A percentile compares a stretch with the other conserved stretches of the same genome.
These are phyloP conservation scores for Diachasmimorpha longicaudata DNA, from an alignment of 1,140 invertebrate genomes.

Conservation along the genomic window DNA sequence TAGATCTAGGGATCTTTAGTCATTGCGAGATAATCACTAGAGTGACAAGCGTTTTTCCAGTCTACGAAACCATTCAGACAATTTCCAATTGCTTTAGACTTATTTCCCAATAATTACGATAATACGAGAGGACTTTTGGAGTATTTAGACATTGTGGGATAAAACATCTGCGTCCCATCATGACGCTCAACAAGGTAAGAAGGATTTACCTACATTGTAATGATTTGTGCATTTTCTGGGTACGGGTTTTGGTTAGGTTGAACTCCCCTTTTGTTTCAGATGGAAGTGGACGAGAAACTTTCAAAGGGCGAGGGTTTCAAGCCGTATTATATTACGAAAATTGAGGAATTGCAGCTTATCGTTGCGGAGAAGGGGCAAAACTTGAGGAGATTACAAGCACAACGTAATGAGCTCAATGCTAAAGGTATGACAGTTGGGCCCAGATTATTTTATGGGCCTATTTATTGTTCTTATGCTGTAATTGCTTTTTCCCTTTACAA, in stretches of 20 bases:
- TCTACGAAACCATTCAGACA: background rate
- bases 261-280: constrained; percentile 65
- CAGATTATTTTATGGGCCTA: background rate
- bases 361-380: constrained; percentile 99
- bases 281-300: constrained; percentile 82
- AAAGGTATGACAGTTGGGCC: constrained; percentile 77
- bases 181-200: constrained; percentile 57
- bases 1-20: background rate
- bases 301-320: constrained; percentile 86
- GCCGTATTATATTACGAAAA: constrained; percentile 96
- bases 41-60: constrained; percentile 26
- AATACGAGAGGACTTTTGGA: background rate
- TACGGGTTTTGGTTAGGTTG: constrained; percentile 7
- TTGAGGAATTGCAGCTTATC: constrained; percentile 93
- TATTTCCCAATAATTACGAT: background rate
- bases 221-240: background rate
- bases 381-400: constrained; percentile 94
- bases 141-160: background rate
- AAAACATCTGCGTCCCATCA: constrained; percentile 24
- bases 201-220: background rate
- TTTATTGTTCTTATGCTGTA: too few relatives aligned
- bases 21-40: background rate
- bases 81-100: background rate
- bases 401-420: constrained; percentile 98
- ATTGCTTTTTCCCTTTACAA: too few relatives aligned